A percentile compares a stretch with the other conserved stretches of the same genome.
Evolutionary conservation across 2,113 vertebrate genomes (phyloP).

Genomic region (Tetrax tetrax): DNA sequence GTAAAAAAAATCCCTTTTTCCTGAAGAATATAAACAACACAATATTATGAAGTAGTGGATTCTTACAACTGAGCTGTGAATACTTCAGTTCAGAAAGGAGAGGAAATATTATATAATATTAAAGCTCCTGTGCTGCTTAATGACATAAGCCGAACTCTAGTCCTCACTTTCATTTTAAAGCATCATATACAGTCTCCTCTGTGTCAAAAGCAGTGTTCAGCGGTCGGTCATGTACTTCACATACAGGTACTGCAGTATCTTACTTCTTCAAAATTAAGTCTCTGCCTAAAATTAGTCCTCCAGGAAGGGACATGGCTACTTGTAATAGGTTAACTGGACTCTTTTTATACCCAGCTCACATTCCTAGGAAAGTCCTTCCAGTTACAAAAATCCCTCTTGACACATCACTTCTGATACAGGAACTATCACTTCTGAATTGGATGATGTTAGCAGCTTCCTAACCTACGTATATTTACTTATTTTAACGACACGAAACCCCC

Average conservation of each 20-base stretch:
- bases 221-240: neutral
- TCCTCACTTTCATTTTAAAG: neutral
- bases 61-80: neutral
- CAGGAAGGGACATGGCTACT: neutral
- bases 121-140: neutral
- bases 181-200: neutral
- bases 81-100: neutral
- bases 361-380: neutral
- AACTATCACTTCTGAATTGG: neutral
- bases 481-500: neutral
- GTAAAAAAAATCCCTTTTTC: neutral
- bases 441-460: neutral
- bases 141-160: neutral
- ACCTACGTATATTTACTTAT: neutral
- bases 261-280: neutral
- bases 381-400: neutral
- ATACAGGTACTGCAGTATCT: rapidly evolving
- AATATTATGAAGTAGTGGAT: neutral
- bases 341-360: neutral
- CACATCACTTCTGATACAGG: neutral
- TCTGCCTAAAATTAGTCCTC: neutral
- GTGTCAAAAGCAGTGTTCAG: neutral
- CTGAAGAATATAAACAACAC: neutral
- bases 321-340: neutral
- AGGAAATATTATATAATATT: neutral